These are phyloP conservation scores for Creontiades dilutus DNA, from an alignment of 2,888 invertebrate genomes.

Conservation along the genomic window DNA sequence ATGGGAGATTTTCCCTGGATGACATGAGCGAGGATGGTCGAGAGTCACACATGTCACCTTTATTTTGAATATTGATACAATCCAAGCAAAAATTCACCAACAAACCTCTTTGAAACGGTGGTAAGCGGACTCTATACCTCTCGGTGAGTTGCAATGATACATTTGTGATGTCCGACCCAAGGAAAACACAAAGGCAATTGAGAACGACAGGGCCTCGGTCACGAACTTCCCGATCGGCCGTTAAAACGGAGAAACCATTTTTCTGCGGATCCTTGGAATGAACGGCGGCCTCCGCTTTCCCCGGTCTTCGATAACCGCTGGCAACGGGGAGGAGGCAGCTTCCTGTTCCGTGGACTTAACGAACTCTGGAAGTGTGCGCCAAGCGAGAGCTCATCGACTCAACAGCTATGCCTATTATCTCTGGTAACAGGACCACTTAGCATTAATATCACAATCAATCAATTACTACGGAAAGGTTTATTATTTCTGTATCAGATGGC, in stretches of 20 bases:
- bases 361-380: background rate
- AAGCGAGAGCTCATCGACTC: background rate
- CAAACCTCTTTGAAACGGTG: too few relatives aligned
- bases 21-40: too few relatives aligned
- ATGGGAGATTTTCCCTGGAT: too few relatives aligned
- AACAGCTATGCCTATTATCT: background rate
- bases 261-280: background rate
- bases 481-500: too few relatives aligned
- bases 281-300: background rate
- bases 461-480: too few relatives aligned
- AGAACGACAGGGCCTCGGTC: conserved; percentile 23
- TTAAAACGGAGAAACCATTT: background rate
- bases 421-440: background rate
- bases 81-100: too few relatives aligned
- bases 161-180: conserved; percentile 7
- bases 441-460: too few relatives aligned
- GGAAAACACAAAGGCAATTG: conserved; percentile 25
- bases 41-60: too few relatives aligned
- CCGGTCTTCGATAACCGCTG: conserved; percentile 27
- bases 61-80: too few relatives aligned
- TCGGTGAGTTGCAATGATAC: too few relatives aligned
- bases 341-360: conserved; percentile 15
- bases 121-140: too few relatives aligned
- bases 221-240: background rate
- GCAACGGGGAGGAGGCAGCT: background rate